Percentiles rank a stretch among this genome's conserved stretches.
These are phyloP conservation scores for Diabrotica virgifera DNA, from an alignment of 1,140 invertebrate species.

Conservation along the genomic window DNA sequence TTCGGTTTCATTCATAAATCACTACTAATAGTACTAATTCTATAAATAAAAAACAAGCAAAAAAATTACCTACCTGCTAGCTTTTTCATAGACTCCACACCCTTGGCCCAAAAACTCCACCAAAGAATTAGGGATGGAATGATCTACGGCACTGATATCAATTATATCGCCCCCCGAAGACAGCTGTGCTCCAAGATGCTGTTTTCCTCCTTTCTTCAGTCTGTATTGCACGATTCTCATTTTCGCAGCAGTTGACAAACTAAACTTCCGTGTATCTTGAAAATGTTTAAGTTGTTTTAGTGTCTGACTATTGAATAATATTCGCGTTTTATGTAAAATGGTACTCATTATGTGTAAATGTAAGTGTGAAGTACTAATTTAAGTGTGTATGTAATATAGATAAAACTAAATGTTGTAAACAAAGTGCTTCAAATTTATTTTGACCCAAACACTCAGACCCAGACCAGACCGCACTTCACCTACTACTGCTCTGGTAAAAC, in stretches of 20 bases:
- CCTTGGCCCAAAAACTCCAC: constrained; percentile 57
- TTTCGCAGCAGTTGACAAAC: constrained; percentile 24
- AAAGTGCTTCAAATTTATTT: too few species aligned
- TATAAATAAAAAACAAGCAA: too few species aligned
- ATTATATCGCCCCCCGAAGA: constrained; percentile 56
- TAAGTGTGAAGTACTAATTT: too few species aligned
- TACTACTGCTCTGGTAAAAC: too few species aligned
- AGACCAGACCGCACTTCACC: too few species aligned
- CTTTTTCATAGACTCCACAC: constrained; percentile 51
- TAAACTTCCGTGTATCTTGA: constrained; percentile 29
- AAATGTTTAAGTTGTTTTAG: not conserved
- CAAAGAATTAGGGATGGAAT: constrained; percentile 57
- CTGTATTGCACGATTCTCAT: constrained; percentile 58
- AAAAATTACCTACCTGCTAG: constrained; percentile 53
- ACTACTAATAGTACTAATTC: too few species aligned
- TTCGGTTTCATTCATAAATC: too few species aligned
- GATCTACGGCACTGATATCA: constrained; percentile 57
- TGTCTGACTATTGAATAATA: not conserved
- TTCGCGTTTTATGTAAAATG: not conserved
- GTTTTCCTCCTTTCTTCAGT: constrained; percentile 51
- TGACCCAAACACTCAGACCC: too few species aligned
- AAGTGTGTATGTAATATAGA: too few species aligned
- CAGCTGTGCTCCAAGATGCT: constrained; percentile 58
- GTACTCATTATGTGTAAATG: too few species aligned
- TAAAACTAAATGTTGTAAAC: too few species aligned